These are phyloP conservation scores for Pasiphila rectangulata DNA, from an alignment of 2,888 invertebrate species.

Conservation along the genomic window DNA sequence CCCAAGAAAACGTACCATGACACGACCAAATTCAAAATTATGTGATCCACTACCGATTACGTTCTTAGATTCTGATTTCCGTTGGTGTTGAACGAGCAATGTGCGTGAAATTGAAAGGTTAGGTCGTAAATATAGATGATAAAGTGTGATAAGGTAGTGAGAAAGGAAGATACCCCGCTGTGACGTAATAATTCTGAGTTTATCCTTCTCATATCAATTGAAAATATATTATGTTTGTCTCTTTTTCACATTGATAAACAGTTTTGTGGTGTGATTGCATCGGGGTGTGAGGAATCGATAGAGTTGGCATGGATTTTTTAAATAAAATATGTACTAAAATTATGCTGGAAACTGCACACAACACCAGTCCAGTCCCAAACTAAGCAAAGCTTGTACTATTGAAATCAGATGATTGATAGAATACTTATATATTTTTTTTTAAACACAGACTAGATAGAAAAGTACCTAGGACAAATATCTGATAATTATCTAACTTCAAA, in stretches of 20 bases:
- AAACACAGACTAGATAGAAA: too few relatives aligned
- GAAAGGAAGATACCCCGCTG: slow-evolving; percentile 70
- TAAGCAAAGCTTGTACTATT: too few relatives aligned
- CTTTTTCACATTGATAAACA: slow-evolving; percentile 71
- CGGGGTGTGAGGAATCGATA: slow-evolving; percentile 39
- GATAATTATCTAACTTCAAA: too few relatives aligned
- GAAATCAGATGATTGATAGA: too few relatives aligned
- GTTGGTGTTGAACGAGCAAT: slow-evolving; percentile 29
- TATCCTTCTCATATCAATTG: slow-evolving; percentile 71
- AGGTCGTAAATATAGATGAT: slow-evolving; percentile 26
- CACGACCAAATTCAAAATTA: slow-evolving; percentile 8
- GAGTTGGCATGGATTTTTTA: slow-evolving; percentile 32
- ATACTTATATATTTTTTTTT: too few relatives aligned
- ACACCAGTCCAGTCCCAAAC: too few relatives aligned
- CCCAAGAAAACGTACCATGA: slow-evolving; percentile 34
- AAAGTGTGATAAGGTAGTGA: slow-evolving; percentile 48
- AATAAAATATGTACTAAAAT: too few relatives aligned
- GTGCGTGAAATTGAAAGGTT: slow-evolving; percentile 17
- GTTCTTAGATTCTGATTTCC: neutral
- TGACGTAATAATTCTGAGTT: slow-evolving; percentile 75
- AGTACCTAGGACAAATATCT: too few relatives aligned
- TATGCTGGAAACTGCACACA: too few relatives aligned
- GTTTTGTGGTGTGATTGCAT: slow-evolving; percentile 71
- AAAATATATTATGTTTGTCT: slow-evolving; percentile 66
- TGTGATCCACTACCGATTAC: slow-evolving; percentile 41